A percentile compares a stretch with the other conserved stretches of the same genome.
phyloP scores from a whole-genome alignment of 2,797 vertebrate species.

The Sebastes steindachneri region DNA sequence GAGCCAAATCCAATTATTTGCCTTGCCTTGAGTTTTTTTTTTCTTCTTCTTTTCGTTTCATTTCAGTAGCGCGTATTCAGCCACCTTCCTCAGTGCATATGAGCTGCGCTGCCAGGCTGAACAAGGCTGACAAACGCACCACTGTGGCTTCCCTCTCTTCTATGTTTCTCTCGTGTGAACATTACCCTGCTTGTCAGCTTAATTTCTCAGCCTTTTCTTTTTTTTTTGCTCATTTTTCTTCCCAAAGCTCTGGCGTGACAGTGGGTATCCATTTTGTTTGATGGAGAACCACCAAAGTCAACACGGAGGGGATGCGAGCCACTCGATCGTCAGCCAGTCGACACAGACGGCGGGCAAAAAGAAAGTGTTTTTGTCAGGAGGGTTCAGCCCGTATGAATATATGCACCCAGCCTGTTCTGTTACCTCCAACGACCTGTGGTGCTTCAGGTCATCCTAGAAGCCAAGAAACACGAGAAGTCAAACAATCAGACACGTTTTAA shows the following conservation, averaged over 20 bases:
- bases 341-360: conserved; percentile 29
- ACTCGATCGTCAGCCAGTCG: conserved; percentile 24
- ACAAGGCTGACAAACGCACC: conserved; percentile 53
- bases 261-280: conserved; percentile 54
- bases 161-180: conserved; percentile 37
- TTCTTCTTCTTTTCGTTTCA: conserved; percentile 36
- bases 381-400: conserved; percentile 24
- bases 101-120: conserved; percentile 45
- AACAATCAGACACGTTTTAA: not conserved
- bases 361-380: conserved; percentile 23
- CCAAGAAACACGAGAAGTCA: not conserved
- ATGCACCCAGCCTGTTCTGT: not conserved
- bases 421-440: conserved; percentile 19
- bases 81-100: conserved; percentile 34
- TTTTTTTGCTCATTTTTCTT: conserved; percentile 28
- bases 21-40: conserved; percentile 60
- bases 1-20: conserved; percentile 79
- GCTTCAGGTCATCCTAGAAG: conserved; percentile 8
- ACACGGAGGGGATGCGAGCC: conserved; percentile 51
- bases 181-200: conserved; percentile 49
- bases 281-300: conserved; percentile 67
- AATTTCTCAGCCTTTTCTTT: conserved; percentile 38
- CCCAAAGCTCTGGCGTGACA: conserved; percentile 39
- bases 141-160: conserved; percentile 40
- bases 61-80: conserved; percentile 66